Percentiles rank a stretch among this genome's conserved stretches.
Evolutionary conservation across 2,113 vertebrate genomes (phyloP).

Genomic region (Labeo catla): DNA sequence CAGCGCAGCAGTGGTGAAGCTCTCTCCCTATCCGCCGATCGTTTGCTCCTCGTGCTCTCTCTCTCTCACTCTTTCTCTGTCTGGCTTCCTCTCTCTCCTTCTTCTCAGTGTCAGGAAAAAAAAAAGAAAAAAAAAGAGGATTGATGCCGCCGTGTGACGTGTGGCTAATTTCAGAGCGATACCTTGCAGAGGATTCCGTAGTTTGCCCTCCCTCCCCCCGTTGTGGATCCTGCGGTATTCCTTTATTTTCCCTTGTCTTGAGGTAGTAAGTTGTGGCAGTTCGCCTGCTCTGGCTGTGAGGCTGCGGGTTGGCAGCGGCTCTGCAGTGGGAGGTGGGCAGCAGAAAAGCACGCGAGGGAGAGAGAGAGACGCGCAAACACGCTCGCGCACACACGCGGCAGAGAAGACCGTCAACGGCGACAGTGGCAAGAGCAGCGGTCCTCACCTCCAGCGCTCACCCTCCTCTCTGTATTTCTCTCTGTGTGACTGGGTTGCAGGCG

Average conservation of each 20-base stretch:
- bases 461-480: conserved; percentile 62
- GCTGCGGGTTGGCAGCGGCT: conserved; percentile 76
- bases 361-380: conserved; percentile 63
- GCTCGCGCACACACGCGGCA: conserved; percentile 71
- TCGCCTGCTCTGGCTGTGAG: conserved; percentile 77
- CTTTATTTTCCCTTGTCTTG: conserved; percentile 68
- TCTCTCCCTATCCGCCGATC: conserved; percentile 42
- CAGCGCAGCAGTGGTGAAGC: conserved; percentile 70
- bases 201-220: conserved; percentile 55
- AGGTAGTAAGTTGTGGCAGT: conserved; percentile 84
- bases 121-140: conserved; percentile 47
- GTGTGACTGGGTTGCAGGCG: conserved; percentile 81
- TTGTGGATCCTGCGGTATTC: conserved; percentile 69
- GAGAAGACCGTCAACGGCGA: conserved; percentile 70
- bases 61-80: conserved; percentile 30
- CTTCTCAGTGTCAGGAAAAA: conserved; percentile 45
- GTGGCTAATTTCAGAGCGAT: conserved; percentile 59
- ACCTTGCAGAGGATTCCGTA: conserved; percentile 64
- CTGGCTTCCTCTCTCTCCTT: conserved; percentile 32
- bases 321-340: conserved; percentile 72
- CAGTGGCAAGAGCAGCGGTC: conserved; percentile 63
- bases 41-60: conserved; percentile 13
- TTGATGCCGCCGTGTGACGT: conserved; percentile 59
- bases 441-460: conserved; percentile 66
- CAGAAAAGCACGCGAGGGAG: conserved; percentile 59